phyloP scores from a whole-genome alignment of 2,888 invertebrate species.

The Drosophila mulleri region DNA sequence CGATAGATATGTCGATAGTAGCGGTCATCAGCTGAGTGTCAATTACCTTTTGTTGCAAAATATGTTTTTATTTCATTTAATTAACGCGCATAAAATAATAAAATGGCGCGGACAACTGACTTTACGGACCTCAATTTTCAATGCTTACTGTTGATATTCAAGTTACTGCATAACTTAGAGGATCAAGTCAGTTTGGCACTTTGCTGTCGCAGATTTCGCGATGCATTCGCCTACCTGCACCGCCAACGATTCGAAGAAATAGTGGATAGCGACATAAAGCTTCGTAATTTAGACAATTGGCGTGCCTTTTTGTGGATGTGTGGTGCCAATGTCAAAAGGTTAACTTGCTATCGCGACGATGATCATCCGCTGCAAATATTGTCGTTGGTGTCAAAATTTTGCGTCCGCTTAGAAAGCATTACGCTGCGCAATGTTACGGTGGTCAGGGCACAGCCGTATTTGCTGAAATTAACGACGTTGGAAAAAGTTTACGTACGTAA shows the following conservation, averaged over 20 bases:
- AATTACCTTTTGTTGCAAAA: constrained; percentile 49
- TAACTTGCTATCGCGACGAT: constrained; percentile 61
- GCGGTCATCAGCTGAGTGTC: constrained; percentile 35
- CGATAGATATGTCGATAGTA: constrained; percentile 8
- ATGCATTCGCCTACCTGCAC: constrained; percentile 62
- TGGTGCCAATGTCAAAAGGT: constrained; percentile 47
- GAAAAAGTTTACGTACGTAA: constrained; percentile 58
- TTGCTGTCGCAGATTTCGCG: constrained; percentile 62
- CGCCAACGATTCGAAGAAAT: constrained; percentile 52
- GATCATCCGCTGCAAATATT: constrained; percentile 64
- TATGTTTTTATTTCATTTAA: constrained; percentile 43
- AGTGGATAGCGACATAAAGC: constrained; percentile 56
- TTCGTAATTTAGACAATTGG: constrained; percentile 63
- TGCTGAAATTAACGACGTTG: constrained; percentile 46
- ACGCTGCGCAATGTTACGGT: constrained; percentile 62
- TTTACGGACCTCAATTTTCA: constrained; percentile 60
- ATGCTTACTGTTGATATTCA: constrained; percentile 61
- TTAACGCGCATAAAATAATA: constrained; percentile 32
- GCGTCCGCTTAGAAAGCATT: constrained; percentile 54
- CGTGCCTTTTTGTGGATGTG: constrained; percentile 66
- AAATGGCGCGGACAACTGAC: constrained; percentile 68
- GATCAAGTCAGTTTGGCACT: constrained; percentile 66
- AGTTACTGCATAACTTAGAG: constrained; percentile 53
- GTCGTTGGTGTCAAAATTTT: constrained; percentile 54
- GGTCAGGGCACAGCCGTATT: constrained; percentile 43